Evolutionary conservation across 2,888 invertebrate species (phyloP), one percentile per base, ranked within the genome.

Genomic region (Hydroisotoma schaefferi): DNA sequence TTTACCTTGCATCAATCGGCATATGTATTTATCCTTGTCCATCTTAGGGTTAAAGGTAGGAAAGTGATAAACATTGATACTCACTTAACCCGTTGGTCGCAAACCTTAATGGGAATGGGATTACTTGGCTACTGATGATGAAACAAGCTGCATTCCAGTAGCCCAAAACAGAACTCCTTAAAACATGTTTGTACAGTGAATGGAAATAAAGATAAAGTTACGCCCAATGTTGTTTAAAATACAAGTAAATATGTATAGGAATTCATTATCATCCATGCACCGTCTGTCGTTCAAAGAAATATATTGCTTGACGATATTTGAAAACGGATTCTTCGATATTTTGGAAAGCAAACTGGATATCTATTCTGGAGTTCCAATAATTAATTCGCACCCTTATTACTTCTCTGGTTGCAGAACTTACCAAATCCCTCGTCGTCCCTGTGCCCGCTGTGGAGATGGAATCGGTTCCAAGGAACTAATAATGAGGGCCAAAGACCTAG

Each of bases 401-500:
- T n/a, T n/a, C n/a, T n/a, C n/a, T n/a, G 15, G 70, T 83, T 84
- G 2, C 83, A 94, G 94, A 77, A 79, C 90, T 75, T 94, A 91
- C 77, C 89, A 88, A 70, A 27, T 65, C 44, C 68, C 88, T 68
- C 86, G 89, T 73, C 83, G 90, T 61, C 59, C 65, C 62, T 93
- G 93, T 77, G 87, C 88, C 8, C 84, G 92, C 48, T 94, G 94
- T 75, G 87, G 87, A 26, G 84, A 86, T 53, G 88, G 88, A 5
- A 90, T 94, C 75, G 85, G 88, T 8, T 86, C 90, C 40, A 87
- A 88, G 74, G 93, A 94, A 79, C 80, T 94, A 75, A 92, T 94
- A 74, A 94, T 94, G 93, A 80, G 91, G 63, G 93, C 92, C 0
- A 80, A 88, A 44, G 91, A 92, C 71, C 81, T 87, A 74, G 89